Evolutionary conservation across 2,888 invertebrate genomes (phyloP), one percentile per base, ranked within the genome.

Genomic region (Galeruca laticollis): DNA sequence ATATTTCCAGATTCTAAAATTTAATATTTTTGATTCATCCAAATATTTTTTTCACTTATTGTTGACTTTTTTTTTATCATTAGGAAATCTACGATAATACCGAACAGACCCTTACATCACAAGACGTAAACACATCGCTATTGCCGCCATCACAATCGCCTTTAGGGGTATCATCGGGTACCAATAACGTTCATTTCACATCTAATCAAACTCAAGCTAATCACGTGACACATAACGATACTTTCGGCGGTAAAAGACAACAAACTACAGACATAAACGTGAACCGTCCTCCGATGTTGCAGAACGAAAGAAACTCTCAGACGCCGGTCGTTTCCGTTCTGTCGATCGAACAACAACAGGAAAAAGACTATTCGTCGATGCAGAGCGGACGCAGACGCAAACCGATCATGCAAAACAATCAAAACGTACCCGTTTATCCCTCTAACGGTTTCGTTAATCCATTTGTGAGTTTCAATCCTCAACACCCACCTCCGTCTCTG

Each of bases 271-370:
- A 56, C 21, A 15, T 33, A 13, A 26, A 18, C 8, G 13, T 56
- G 15, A 15, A 21, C n/a, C 43, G 47, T 26, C 15, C 52, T 1
- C 40, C 68, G n/a, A 73, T 60, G 11, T 70, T 62, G 8, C 60
- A 62, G 11, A 67, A 71, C 37, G 57, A 54, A 5, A 73, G 84
- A 31, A 82, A 82, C 72, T 78, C 83, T 21, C 77, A 77, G 66
- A 85, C 86, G 20, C 86, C 86, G 9, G 85, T 85, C 40, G 85
- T 86, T 6, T 85, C 85, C 20, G 65, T 85, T 35, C 76, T 85
- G 35, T 79, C 81, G 31, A 78, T 85, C 70, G 85, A 85, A 62
- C 81, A 84, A 49, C 83, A 82, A 47, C 83, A 84, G 73, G 86
- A 85, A 74, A 85, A 82, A 70, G 86, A 86, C 73, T 78, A 79